Conservation (phyloP, 2,888 invertebrate genomes). For the Cordilura impudica region DNA sequence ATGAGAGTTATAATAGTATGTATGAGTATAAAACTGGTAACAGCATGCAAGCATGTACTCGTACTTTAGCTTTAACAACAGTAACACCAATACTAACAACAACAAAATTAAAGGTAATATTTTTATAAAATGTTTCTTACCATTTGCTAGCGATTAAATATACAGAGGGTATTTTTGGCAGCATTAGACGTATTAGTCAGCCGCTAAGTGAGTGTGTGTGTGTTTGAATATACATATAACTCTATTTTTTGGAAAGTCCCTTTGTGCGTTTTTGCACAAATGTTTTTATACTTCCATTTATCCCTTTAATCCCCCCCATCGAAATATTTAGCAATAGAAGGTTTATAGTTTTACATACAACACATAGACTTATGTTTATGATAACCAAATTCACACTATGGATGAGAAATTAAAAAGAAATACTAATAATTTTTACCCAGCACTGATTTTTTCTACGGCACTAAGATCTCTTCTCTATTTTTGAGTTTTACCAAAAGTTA, state of each 20-base stretch:
- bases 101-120: not conserved
- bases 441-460: too few relatives aligned
- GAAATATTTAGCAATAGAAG: constrained; percentile 24
- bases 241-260: constrained; percentile 26
- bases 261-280: constrained; percentile 47
- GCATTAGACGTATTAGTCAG: constrained; percentile 25
- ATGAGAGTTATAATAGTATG: constrained; percentile 23
- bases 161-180: constrained; percentile 17
- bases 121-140: constrained; percentile 1
- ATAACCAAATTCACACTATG: not conserved
- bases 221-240: not conserved
- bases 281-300: constrained; percentile 42
- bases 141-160: constrained; percentile 30
- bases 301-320: constrained; percentile 36
- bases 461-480: too few relatives aligned
- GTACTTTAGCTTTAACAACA: constrained; percentile 15
- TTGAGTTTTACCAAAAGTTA: too few relatives aligned
- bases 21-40: constrained; percentile 43
- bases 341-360: not conserved
- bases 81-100: constrained; percentile 10
- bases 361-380: not conserved
- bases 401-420: not conserved
- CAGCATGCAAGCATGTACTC: constrained; percentile 31
- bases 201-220: constrained; percentile 3
- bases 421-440: too few relatives aligned